Conservation (phyloP, 2,888 invertebrate genomes). For the Nomada ferruginata region DNA sequence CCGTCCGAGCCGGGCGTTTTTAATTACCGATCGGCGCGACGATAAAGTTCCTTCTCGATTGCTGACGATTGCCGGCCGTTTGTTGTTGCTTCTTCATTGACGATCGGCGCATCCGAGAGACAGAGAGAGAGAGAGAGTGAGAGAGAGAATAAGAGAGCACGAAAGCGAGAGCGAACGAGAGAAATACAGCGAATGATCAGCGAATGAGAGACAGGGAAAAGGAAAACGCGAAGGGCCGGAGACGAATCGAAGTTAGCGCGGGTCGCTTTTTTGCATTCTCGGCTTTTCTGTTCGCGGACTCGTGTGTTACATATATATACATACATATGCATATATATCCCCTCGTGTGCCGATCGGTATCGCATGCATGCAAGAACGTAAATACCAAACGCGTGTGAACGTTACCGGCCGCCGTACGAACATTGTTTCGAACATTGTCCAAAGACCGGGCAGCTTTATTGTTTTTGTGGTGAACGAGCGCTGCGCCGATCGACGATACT, state of each 20-base stretch:
- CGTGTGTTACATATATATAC: background rate
- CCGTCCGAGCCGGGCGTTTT: conserved; percentile 5
- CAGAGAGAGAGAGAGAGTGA: background rate
- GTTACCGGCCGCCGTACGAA: conserved; percentile 29
- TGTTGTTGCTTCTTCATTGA: conserved; percentile 17
- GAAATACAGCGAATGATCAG: too few species aligned
- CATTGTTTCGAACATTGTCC: conserved; percentile 64
- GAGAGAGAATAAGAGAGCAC: background rate
- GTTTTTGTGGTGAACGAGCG: conserved; percentile 66
- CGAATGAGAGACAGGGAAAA: too few species aligned
- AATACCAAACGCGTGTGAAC: background rate
- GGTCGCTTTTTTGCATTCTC: conserved; percentile 53
- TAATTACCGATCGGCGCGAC: conserved; percentile 28
- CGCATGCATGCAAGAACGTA: background rate
- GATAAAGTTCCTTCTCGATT: conserved; percentile 56
- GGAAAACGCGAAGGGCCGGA: conserved; percentile 13
- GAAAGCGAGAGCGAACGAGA: background rate
- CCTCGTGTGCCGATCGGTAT: conserved; percentile 21
- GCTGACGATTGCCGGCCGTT: conserved; percentile 27
- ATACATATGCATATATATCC: background rate
- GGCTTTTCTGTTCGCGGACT: conserved; percentile 34
- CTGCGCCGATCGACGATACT: conserved; percentile 69
- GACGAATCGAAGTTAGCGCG: conserved; percentile 61
- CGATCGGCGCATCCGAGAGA: conserved; percentile 26
- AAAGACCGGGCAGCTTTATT: conserved; percentile 75